Base-by-base conservation (phyloP, 2,888 invertebrate species). In the Catocala fraxini region DNA sequence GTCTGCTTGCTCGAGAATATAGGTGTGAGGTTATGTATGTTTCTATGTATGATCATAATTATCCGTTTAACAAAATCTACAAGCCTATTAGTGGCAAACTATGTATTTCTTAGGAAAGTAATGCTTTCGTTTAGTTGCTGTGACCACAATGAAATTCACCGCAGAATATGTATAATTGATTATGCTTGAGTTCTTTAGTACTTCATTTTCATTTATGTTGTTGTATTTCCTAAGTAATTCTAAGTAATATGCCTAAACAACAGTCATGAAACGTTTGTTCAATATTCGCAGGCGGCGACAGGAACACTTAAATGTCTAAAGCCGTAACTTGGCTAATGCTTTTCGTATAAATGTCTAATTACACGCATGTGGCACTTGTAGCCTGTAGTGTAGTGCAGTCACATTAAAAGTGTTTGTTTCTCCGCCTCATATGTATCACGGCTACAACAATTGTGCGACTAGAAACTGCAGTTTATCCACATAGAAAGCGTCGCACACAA, bases 391-490 rank as follows among this genome's bases (percentile, higher is more conserved):
- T 59, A 61, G 59, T 68, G 34, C 51, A 60, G 43, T 43, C 63
- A 48, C 64, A 62, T 60, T 66, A 58, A 73, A 71, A 72, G 62
- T 71, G 59, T 82, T 80, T 76, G 75, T 77, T 79, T 73, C 69
- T 69, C 69, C 65, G 68, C 66, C 65, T 74, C 63, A 74, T 73
- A 82, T 85, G 71, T 79, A 81, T 81, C 81, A 73, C 73, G 55
- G 65, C 57, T 68, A 79, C 77, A 77, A 66, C 76, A 78, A 77
- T 70, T 70, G 71, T 63, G 69, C 70, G 64, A 67, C 79, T 72
- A 77, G 77, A 71, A 84, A 86, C 81, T 89, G 89, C 88, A 88
- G 83, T 87, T 84, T 84, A 87, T 85, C 81, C 81, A 64, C 65
- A 77, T 59, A 61, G 71, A 83, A 77, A 77, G 68, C 79, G 80